phyloP scores from a whole-genome alignment of 2,888 invertebrate genomes.

The Orchestes rusci region DNA sequence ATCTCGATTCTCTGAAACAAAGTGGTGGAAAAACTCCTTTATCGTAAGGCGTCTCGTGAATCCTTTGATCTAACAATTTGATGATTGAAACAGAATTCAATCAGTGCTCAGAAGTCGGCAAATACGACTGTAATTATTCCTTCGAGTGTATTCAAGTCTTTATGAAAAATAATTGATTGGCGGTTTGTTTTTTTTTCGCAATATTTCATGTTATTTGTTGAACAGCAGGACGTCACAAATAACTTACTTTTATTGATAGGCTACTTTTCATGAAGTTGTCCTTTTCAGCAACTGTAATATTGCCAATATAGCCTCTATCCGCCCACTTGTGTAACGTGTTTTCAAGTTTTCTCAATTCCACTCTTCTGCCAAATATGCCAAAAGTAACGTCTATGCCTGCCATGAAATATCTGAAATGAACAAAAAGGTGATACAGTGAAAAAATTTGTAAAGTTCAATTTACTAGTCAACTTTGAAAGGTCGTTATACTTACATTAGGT shows the following conservation, averaged over 20 bases:
- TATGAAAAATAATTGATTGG: too few species aligned
- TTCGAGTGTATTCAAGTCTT: too few species aligned
- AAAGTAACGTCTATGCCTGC: slow-evolving; percentile 49
- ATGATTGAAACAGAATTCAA: neutral
- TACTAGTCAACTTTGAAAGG: too few species aligned
- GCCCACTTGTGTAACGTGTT: slow-evolving; percentile 37
- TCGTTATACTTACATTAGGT: too few species aligned
- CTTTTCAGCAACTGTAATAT: slow-evolving; percentile 50
- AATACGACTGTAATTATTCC: too few species aligned
- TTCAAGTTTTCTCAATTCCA: slow-evolving; percentile 49
- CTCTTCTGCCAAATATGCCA: slow-evolving; percentile 48
- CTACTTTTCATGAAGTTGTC: slow-evolving; percentile 60
- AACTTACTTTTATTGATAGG: slow-evolving; percentile 58
- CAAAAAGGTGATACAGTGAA: too few species aligned
- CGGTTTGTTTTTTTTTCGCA: too few species aligned
- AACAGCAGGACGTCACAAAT: too few species aligned
- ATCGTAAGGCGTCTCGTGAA: neutral
- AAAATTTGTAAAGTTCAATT: too few species aligned
- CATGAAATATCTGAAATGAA: slow-evolving; percentile 35
- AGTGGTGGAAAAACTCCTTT: slow-evolving; percentile 3
- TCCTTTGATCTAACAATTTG: neutral
- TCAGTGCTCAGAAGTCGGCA: too few species aligned
- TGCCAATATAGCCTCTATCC: slow-evolving; percentile 30
- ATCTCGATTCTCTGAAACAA: slow-evolving; percentile 47
- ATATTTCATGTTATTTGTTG: too few species aligned